A percentile compares a stretch with the other conserved stretches of the same genome.
Conservation (phyloP, 2,888 invertebrate genomes). For the Drosophila siamana region DNA sequence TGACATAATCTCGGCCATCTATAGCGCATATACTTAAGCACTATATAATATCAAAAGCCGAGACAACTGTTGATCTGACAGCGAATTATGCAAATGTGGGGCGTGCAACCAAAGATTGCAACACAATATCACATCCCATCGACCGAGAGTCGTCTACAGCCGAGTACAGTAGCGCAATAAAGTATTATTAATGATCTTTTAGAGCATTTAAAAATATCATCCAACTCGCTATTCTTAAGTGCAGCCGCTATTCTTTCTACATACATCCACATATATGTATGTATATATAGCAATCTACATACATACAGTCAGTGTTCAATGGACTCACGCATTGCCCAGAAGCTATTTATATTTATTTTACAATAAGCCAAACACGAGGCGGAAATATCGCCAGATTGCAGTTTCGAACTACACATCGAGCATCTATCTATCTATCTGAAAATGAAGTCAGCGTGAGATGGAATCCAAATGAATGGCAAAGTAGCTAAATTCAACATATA, state of each 20-base stretch:
- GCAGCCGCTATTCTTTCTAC: slow-evolving; percentile 38
- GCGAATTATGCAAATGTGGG: slow-evolving; percentile 42
- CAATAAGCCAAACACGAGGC: slow-evolving; percentile 49
- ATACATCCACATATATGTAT: slow-evolving; percentile 16
- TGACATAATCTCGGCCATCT: slow-evolving; percentile 52
- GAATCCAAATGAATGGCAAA: background rate
- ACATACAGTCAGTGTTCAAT: slow-evolving; percentile 57
- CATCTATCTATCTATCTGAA: slow-evolving; percentile 12
- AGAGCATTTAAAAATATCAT: slow-evolving; percentile 70
- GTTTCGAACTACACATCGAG: slow-evolving; percentile 19
- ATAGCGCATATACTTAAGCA: slow-evolving; percentile 14
- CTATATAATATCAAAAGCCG: slow-evolving; percentile 27
- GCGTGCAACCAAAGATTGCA: slow-evolving; percentile 45
- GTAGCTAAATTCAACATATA: too few species aligned
- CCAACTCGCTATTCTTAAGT: slow-evolving; percentile 61
- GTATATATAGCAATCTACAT: slow-evolving; percentile 7
- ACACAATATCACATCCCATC: slow-evolving; percentile 37
- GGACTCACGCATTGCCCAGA: slow-evolving; percentile 66
- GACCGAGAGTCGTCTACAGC: background rate
- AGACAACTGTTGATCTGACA: slow-evolving; percentile 60
- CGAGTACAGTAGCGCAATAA: slow-evolving; percentile 50
- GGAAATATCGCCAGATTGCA: slow-evolving; percentile 51
- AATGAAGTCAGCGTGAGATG: background rate
- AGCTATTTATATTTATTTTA: slow-evolving; percentile 58
- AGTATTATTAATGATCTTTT: slow-evolving; percentile 77